Conservation (phyloP, 1,140 invertebrate species). For the Kradibia gibbosae region DNA sequence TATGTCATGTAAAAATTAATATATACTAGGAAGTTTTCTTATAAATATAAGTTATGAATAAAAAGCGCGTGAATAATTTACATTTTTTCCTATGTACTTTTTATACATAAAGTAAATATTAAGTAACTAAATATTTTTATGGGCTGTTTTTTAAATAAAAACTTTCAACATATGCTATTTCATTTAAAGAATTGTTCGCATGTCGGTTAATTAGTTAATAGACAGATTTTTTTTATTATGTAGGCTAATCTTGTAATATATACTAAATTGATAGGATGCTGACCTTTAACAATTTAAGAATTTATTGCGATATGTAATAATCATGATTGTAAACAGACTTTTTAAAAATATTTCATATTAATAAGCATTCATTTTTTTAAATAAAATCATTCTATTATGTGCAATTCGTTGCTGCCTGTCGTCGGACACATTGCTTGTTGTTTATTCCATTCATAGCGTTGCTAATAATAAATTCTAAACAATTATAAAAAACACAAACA, state of each 20-base stretch:
- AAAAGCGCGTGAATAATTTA: slow-evolving; percentile 27
- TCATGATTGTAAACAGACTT: not conserved
- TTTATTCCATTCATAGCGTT: slow-evolving; percentile 58
- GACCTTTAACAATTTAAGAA: slow-evolving; percentile 22
- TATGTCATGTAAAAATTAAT: slow-evolving; percentile 37
- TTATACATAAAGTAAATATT: not conserved
- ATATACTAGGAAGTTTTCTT: slow-evolving; percentile 25
- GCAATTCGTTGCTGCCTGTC: slow-evolving; percentile 64
- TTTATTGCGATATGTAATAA: slow-evolving; percentile 40
- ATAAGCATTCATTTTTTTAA: slow-evolving; percentile 28
- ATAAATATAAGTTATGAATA: slow-evolving; percentile 15
- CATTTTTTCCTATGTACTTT: not conserved
- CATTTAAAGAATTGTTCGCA: too few species aligned
- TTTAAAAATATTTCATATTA: slow-evolving; percentile 31
- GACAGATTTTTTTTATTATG: too few species aligned
- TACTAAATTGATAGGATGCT: slow-evolving; percentile 26
- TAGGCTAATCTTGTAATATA: slow-evolving; percentile 6
- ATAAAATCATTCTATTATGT: slow-evolving; percentile 53
- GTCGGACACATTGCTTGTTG: slow-evolving; percentile 70
- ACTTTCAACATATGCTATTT: too few species aligned
- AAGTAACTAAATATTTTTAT: too few species aligned
- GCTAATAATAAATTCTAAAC: slow-evolving; percentile 29
- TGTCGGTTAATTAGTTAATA: too few species aligned
- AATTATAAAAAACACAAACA: too few species aligned
- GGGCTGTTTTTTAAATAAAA: not conserved